These are phyloP conservation scores for Thysanoteuthis rhombus DNA, from an alignment of 2,888 invertebrate genomes.

Conservation along the genomic window DNA sequence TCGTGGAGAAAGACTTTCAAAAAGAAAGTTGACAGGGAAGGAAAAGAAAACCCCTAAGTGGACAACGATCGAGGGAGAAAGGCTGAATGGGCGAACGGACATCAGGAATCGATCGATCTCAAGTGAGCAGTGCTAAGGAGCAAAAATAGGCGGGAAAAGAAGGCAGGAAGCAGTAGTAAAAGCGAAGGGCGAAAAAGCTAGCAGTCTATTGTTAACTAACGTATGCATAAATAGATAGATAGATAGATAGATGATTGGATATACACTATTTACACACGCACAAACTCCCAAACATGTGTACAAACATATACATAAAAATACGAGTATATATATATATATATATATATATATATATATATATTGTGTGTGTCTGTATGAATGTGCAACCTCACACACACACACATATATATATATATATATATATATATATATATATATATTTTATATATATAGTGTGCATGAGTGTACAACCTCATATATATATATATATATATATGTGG, in stretches of 20 bases:
- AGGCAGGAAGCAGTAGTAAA: not conserved
- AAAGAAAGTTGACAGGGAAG: not conserved
- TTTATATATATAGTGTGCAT: too few relatives aligned
- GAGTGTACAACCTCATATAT: too few relatives aligned
- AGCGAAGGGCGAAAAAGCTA: not conserved
- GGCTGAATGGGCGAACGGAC: not conserved
- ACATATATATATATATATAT: too few relatives aligned
- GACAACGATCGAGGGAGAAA: not conserved
- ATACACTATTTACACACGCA: too few relatives aligned
- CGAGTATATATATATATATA: not conserved
- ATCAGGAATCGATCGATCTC: constrained; percentile 12
- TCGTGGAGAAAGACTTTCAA: not conserved
- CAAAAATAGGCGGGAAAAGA: not conserved
- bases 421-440: too few relatives aligned
- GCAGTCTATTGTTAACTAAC: not conserved
- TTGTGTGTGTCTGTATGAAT: too few relatives aligned
- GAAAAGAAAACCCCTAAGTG: too few relatives aligned
- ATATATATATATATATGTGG: too few relatives aligned
- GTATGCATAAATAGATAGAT: not conserved
- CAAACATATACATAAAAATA: not conserved
- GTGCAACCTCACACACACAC: too few relatives aligned
- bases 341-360: too few relatives aligned
- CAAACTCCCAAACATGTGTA: not conserved
- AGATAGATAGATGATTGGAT: not conserved
- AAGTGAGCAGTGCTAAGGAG: not conserved